Evolutionary conservation across 2,113 vertebrate species (phyloP), one percentile per base, ranked within the genome.

Genomic region (Tyrannus savana): DNA sequence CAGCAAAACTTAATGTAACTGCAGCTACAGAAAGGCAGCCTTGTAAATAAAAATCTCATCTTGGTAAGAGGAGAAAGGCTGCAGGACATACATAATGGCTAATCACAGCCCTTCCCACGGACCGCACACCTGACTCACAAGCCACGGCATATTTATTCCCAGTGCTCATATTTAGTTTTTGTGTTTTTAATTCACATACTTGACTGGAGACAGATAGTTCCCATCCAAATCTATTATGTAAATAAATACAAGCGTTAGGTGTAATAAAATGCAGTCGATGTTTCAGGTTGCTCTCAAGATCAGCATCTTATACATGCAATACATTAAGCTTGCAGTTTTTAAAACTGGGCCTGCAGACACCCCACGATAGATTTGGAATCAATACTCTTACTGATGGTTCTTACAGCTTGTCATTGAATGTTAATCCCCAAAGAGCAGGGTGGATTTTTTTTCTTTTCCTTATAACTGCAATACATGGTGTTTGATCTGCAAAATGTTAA

Each of bases 151-250:
- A 69, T 55, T 91, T 95, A 96, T 86, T 96, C 93, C 95, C 95
- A 86, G 72, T 23, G 79, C 94, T 92, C 92, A 25, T 76, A 94
- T 95, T 94, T 90, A 94, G 80, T 18, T 94, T 94, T 87, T 84
- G 89, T 92, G 74, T 79, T 94, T 92, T 92, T 90, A 93, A 87
- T 94, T 94, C 95, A 74, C 71, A 87, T 68, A 33, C 88, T 92
- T 82, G 76, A 84, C 76, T 92, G 53, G 88, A 95, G 93, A 93
- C 80, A 72, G 56, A 10, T 74, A 92, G 76, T 95, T 84, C 83
- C 58, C 83, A 92, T 90, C 92, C 94, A 96, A 96, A 96, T 90
- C 90, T 92, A 89, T 92, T 94, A 97, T 94, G 93, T 72, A 96
- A 95, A 97, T 95, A 95, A 95, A 95, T 91, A 95, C 0, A 0